Evolutionary conservation across 2,113 vertebrate genomes (phyloP).

Genomic region (Elgaria multicarinata): DNA sequence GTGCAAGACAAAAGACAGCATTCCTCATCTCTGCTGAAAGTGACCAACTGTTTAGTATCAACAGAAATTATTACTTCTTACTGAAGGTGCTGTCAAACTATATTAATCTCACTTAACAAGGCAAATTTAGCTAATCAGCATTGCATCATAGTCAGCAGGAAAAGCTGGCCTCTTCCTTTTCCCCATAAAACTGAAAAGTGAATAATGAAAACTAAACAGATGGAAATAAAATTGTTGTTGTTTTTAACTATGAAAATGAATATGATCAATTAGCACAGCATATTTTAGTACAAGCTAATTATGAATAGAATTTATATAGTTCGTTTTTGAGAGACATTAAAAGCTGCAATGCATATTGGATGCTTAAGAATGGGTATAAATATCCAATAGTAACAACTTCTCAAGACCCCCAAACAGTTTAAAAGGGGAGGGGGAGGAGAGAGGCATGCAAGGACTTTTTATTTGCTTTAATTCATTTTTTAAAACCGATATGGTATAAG

Average conservation of each 20-base stretch:
- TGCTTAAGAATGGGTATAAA: neutral
- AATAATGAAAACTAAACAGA: conserved; percentile 11
- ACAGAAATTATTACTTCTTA: conserved; percentile 67
- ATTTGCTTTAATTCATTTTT: neutral
- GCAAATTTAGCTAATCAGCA: conserved; percentile 58
- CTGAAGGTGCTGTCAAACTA: conserved; percentile 63
- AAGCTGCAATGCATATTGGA: neutral
- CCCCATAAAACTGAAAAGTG: neutral
- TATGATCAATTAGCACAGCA: neutral
- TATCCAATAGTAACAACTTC: neutral
- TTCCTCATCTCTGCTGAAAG: conserved; percentile 57
- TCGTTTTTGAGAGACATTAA: neutral
- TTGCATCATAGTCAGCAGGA: neutral
- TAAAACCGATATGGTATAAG: neutral
- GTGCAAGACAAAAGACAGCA: conserved; percentile 22
- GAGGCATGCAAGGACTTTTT: neutral
- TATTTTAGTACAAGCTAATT: neutral
- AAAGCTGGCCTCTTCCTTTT: neutral
- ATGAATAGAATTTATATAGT: neutral
- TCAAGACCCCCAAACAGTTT: neutral
- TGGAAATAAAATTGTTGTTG: neutral
- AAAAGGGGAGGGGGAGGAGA: neutral
- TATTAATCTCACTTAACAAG: conserved; percentile 49
- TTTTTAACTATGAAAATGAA: neutral
- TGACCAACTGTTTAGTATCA: conserved; percentile 76